Evolutionary conservation across 2,888 invertebrate genomes (phyloP), one percentile per base, ranked within the genome.

Genomic region (Dynastes tityus): DNA sequence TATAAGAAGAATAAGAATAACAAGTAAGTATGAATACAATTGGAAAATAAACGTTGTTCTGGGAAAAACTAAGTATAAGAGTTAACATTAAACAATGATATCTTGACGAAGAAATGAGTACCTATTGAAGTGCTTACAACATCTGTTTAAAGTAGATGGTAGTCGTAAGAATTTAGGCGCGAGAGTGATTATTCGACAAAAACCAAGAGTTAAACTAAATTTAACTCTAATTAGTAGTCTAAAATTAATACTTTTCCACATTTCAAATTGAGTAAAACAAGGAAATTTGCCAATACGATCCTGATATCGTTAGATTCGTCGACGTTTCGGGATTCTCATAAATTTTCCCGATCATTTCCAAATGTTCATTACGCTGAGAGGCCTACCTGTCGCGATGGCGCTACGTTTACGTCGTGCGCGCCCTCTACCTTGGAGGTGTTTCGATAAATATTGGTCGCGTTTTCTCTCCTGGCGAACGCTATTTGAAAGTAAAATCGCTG

Each of bases 301-400:
- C 40, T 49, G 63, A 29, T 32, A 63, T 49, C 27, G 55, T 58
- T 63, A 63, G 49, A 49, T 51, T 29, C 68, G 29, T 13, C 51
- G 51, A 51, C 68, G 68, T 68, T 68, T 51, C 27, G 8, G 49
- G 61, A 68, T 58, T 40, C 58, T 70, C 61, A 79, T 76, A 70
- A 79, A 76, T 79, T 74, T 67, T 45, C 73, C 29, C 73, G 73
- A 78, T 78, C 64, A 78, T 73, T 78, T 78, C 73, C 55, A 73
- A 73, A 64, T 73, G 73, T 78, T 78, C 64, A 73, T 78, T 73
- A 74, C 78, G 73, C 61, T 49, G 73, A 74, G 61, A 74, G 73
- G 61, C 73, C 61, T 74, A 74, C 51, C 63, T 63, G 63, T 45
- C 22, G 68, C 51, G n/a, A 53, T 53, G 53, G 5, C n/a, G 53